A percentile compares a stretch with the other conserved stretches of the same genome.
These are phyloP conservation scores for Rachycentron canadum DNA, from an alignment of 2,797 vertebrate genomes.

Conservation along the genomic window DNA sequence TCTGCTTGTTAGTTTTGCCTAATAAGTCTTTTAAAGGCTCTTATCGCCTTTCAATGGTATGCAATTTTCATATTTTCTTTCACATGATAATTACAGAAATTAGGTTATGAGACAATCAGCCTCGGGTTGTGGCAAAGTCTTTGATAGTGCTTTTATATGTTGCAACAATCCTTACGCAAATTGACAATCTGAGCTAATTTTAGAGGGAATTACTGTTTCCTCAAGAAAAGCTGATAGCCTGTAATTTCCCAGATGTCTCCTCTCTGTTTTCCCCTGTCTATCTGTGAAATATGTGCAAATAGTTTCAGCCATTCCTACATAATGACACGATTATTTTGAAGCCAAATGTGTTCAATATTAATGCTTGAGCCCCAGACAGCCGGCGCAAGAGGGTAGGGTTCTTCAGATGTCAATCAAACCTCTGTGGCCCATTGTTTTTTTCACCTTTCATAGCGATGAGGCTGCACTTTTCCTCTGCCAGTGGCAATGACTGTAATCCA, in stretches of 20 bases:
- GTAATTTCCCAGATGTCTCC: constrained; percentile 57
- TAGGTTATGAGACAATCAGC: constrained; percentile 47
- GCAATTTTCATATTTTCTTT: constrained; percentile 65
- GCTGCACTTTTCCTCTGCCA: constrained; percentile 49
- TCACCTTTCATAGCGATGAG: constrained; percentile 26
- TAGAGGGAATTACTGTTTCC: constrained; percentile 34
- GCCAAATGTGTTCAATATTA: constrained; percentile 11
- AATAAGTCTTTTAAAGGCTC: constrained; percentile 60
- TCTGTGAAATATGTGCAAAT: constrained; percentile 41
- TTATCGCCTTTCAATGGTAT: constrained; percentile 46
- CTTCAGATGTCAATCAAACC: constrained; percentile 36
- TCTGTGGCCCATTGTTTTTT: constrained; percentile 28
- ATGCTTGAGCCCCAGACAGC: constrained; percentile 22
- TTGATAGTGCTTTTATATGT: constrained; percentile 39
- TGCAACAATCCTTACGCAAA: constrained; percentile 39
- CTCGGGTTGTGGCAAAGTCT: constrained; percentile 19
- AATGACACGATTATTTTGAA: constrained; percentile 21
- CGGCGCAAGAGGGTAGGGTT: not conserved
- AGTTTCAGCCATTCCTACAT: constrained; percentile 13
- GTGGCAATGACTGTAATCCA: constrained; percentile 49
- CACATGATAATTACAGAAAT: constrained; percentile 66
- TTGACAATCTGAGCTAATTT: constrained; percentile 42
- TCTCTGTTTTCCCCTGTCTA: constrained; percentile 17
- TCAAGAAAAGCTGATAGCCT: constrained; percentile 19
- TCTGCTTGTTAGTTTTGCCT: constrained; percentile 53